Evolutionary conservation across 2,113 vertebrate genomes (phyloP).

Genomic region (Eulemur macaco): DNA sequence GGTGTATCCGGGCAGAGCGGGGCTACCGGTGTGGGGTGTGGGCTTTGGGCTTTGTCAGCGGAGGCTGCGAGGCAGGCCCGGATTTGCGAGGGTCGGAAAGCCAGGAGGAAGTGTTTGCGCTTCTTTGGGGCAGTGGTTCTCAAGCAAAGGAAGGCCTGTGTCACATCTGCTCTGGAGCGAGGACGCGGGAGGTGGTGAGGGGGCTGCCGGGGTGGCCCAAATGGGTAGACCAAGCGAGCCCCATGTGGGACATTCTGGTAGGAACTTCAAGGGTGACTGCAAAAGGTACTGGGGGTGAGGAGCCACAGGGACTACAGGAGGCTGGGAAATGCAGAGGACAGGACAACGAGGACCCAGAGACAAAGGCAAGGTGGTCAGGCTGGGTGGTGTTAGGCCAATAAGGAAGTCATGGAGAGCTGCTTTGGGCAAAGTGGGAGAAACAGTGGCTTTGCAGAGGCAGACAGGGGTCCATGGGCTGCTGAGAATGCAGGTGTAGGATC

Average conservation of each 20-base stretch:
- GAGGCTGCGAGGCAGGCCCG: neutral
- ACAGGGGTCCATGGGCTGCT: neutral
- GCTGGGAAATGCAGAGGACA: neutral
- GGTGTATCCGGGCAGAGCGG: neutral
- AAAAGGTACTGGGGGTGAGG: neutral
- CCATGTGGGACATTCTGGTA: neutral
- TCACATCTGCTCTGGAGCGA: neutral
- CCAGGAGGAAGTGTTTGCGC: neutral
- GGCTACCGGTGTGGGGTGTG: no score
- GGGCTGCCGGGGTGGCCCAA: neutral
- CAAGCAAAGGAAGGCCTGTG: neutral
- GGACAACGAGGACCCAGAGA: neutral
- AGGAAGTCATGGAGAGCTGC: neutral
- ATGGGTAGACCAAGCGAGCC: neutral
- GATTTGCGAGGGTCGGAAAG: neutral
- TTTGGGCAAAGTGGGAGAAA: neutral
- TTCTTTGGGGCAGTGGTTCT: neutral
- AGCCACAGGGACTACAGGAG: accelerated
- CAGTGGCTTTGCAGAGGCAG: neutral
- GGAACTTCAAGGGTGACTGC: neutral
- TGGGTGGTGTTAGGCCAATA: neutral
- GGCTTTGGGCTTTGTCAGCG: neutral
- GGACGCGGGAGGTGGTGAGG: neutral
- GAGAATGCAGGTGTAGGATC: neutral
- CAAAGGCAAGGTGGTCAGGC: neutral